phyloP scores from a whole-genome alignment of 2,888 invertebrate genomes.

The Sinodicranocentrus sp. region DNA sequence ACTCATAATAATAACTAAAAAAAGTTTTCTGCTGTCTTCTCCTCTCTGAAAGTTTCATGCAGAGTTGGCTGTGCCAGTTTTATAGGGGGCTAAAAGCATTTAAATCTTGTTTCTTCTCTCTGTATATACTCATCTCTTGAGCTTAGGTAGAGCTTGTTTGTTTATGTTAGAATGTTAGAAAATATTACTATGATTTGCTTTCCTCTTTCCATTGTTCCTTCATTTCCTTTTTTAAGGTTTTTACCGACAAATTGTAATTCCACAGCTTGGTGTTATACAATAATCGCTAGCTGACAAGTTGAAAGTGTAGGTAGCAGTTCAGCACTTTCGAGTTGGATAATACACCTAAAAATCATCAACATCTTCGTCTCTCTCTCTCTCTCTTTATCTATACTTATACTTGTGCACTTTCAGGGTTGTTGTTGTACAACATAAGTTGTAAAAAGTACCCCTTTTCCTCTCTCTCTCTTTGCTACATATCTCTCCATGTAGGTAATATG shows the following conservation, averaged over 20 bases:
- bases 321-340: slow-evolving; percentile 24
- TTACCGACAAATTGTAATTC: slow-evolving; percentile 65
- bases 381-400: not conserved
- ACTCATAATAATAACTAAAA: slow-evolving; percentile 57
- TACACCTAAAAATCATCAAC: slow-evolving; percentile 27
- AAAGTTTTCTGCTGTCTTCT: slow-evolving; percentile 38
- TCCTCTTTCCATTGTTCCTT: slow-evolving; percentile 48
- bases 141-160: slow-evolving; percentile 49
- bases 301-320: not conserved
- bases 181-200: slow-evolving; percentile 59
- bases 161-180: slow-evolving; percentile 62
- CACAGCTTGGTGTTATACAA: slow-evolving; percentile 38
- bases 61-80: slow-evolving; percentile 27
- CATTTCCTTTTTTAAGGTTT: slow-evolving; percentile 44
- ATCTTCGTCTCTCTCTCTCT: slow-evolving; percentile 3
- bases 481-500: slow-evolving; percentile 36
- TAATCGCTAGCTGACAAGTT: slow-evolving; percentile 35
- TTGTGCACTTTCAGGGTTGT: slow-evolving; percentile 25
- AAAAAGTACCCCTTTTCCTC: slow-evolving; percentile 55
- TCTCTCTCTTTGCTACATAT: too few relatives aligned
- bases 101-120: slow-evolving; percentile 42
- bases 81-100: slow-evolving; percentile 46
- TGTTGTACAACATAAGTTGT: slow-evolving; percentile 39
- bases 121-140: slow-evolving; percentile 23
- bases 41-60: slow-evolving; percentile 1